Evolutionary conservation across 2,888 invertebrate species (phyloP), one percentile per base, ranked within the genome.

Genomic region (Sycophila texana): DNA sequence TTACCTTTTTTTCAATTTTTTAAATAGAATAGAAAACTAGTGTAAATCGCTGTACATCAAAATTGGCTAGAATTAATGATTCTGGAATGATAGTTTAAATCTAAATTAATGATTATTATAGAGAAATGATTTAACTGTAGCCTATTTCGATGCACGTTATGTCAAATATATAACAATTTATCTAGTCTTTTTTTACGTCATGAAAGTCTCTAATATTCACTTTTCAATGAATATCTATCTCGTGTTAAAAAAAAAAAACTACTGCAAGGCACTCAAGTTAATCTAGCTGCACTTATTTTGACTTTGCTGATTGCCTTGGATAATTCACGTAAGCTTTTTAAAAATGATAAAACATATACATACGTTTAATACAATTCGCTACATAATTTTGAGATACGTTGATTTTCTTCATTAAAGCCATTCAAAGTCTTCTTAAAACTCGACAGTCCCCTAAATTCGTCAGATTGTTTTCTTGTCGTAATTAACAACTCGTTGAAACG

Each of bases 401-500:
- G 13, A 66, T 65, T 71, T 14, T 49, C 63, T 16, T 65, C 26
- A 14, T 77, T 74, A 77, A 77, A 77, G 60, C 78, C 60, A 81
- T 68, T 53, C 2, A 66, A 60, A 78, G 71, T 77, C 70, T 76
- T 76, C 12, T 18, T n/a, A 73, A 68, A 58, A 71, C 16, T 67
- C 61, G n/a, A 67, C 63, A 76, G 13, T 53, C 47, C 53, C 39
- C 12, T 72, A 68, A 68, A 68, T 63, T 72, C 39, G 30, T 82
- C 63, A 82, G 39, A 82, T 79, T 2, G 79, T 79, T 26, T 82
- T 82, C 55, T 82, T 82, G 22, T 82, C 81, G 51, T 77, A 80
- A 77, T 85, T 86, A 18, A 84, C 80, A 65, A 86, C 79, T 83
- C 87, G 87, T 66, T 88, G 87, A 82, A 87, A 85, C 26, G 87